Percentiles rank a stretch among this genome's conserved stretches.
phyloP scores from a whole-genome alignment of 2,797 vertebrate species.

The Sebastes hopkinsi region DNA sequence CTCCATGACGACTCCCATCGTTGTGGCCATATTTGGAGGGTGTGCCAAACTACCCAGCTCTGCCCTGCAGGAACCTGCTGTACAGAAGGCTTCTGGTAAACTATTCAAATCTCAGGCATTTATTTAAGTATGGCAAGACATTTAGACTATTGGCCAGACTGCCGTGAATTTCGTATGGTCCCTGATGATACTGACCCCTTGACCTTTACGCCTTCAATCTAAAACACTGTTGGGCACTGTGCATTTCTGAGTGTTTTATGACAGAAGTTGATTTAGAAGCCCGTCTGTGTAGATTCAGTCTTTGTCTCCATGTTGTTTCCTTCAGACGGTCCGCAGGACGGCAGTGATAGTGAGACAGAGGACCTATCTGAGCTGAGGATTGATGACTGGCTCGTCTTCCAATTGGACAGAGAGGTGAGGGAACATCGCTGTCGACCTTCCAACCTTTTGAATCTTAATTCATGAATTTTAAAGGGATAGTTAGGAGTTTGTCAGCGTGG shows the following conservation, averaged over 20 bases:
- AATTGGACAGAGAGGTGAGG: slow-evolving; percentile 87
- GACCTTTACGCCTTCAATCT: not conserved
- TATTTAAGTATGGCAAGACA: not conserved
- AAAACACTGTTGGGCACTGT: not conserved
- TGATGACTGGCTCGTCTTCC: slow-evolving; percentile 92
- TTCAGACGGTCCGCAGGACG: slow-evolving; percentile 75
- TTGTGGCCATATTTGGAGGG: slow-evolving; percentile 89
- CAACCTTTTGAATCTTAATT: not conserved
- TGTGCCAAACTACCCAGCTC: slow-evolving; percentile 84
- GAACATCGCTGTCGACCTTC: not conserved
- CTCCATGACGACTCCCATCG: slow-evolving; percentile 87
- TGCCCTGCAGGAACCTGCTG: slow-evolving; percentile 81
- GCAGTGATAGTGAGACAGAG: slow-evolving; percentile 90
- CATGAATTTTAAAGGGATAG: not conserved
- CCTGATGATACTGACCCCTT: not conserved
- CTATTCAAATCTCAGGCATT: not conserved
- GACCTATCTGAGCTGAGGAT: slow-evolving; percentile 86
- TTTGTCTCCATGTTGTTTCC: not conserved
- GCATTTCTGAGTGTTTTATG: not conserved
- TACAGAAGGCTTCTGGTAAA: slow-evolving; percentile 73
- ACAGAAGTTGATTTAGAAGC: not conserved
- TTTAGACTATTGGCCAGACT: not conserved
- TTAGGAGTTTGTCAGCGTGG: not conserved
- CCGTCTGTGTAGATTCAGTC: not conserved
- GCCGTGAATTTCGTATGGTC: not conserved